Conservation (phyloP, 1,140 invertebrate species). For the Whitmania pigra region DNA sequence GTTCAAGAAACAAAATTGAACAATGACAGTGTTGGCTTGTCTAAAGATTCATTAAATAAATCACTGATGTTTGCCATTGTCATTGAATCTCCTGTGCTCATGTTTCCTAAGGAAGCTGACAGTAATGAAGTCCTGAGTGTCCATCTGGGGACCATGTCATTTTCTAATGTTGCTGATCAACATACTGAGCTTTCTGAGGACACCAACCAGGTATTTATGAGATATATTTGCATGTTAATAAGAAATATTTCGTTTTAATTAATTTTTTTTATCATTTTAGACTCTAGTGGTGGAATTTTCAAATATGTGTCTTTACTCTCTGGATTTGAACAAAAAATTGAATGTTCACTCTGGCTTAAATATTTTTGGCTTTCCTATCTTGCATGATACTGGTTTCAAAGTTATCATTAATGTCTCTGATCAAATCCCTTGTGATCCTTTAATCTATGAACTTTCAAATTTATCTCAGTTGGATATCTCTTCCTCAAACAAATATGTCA, state of each 20-base stretch:
- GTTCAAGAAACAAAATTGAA: too few species aligned
- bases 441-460: background rate
- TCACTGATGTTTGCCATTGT: slow-evolving; percentile 49
- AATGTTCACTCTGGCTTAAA: slow-evolving; percentile 9
- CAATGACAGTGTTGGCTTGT: too few species aligned
- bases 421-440: background rate
- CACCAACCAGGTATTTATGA: background rate
- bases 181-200: background rate
- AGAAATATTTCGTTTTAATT: too few species aligned
- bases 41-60: too few species aligned
- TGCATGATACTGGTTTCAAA: slow-evolving; percentile 69
- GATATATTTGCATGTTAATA: too few species aligned
- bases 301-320: slow-evolving; percentile 75
- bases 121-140: slow-evolving; percentile 74
- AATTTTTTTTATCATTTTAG: background rate
- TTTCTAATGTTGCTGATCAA: background rate
- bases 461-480: background rate
- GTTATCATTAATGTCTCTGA: slow-evolving; percentile 42
- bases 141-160: slow-evolving; percentile 75
- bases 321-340: slow-evolving; percentile 49
- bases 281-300: slow-evolving; percentile 51
- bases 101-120: slow-evolving; percentile 62
- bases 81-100: slow-evolving; percentile 75
- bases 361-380: slow-evolving; percentile 52
- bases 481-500: background rate